Evolutionary conservation across 2,888 invertebrate species (phyloP).

Genomic region (Azorinus chamasolen): DNA sequence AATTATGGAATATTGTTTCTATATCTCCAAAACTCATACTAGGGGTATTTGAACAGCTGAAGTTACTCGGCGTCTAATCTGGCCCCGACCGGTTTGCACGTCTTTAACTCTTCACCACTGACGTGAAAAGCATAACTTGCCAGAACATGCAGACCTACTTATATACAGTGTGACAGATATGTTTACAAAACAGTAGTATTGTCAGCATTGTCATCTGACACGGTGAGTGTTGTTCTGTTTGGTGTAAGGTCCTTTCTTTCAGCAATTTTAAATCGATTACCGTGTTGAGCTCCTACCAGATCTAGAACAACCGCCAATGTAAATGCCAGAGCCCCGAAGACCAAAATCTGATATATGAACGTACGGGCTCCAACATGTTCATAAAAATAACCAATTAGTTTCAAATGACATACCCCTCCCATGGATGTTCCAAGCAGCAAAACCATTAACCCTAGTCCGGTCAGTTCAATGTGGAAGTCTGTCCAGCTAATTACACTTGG

Average conservation of each 20-base stretch:
- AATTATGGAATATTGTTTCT: no score
- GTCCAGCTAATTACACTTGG: constrained; percentile 74
- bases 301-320: constrained; percentile 49
- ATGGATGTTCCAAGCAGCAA: constrained; percentile 66
- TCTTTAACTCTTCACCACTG: no score
- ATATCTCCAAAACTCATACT: no score
- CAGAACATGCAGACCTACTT: no score
- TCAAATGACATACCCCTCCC: constrained; percentile 71
- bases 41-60: no score
- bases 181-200: no score
- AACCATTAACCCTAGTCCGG: constrained; percentile 68
- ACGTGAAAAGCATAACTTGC: no score
- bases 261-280: constrained; percentile 30
- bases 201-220: no score
- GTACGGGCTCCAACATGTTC: constrained; percentile 64
- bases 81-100: no score
- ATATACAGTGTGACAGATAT: no score
- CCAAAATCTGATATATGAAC: constrained; percentile 68
- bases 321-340: constrained; percentile 51
- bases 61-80: no score
- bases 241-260: neutral
- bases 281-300: constrained; percentile 56
- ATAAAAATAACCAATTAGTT: constrained; percentile 71
- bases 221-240: no score
- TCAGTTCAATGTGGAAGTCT: constrained; percentile 71